Evolutionary conservation across 2,797 vertebrate species (phyloP), one percentile per base, ranked within the genome.

Genomic region (Poecile montanus): DNA sequence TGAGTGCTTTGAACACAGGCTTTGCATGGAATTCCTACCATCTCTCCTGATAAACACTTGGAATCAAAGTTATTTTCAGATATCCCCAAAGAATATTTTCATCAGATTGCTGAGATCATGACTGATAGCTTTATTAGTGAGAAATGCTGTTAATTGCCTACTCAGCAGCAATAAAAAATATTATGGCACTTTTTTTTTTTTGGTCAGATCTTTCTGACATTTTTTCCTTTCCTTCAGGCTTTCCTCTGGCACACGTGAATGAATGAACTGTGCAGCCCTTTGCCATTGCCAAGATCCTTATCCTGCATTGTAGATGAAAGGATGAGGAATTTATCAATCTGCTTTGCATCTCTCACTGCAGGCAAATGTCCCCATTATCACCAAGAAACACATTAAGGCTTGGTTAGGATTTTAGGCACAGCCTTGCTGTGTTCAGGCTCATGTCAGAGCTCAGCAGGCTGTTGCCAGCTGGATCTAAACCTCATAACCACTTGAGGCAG

Each of bases 21-120:
- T 95, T 91, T 91, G n/a, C 10, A 1, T 77, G 67, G 77, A 95
- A 91, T 96, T 90, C 56, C 61, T 92, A 51, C 57, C 16, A 40
- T 63, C 56, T 94, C 38, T 56, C 50, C 72, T 0, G 1, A 40
- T 94, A 97, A 93, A 93, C 51, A 47, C 58, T 80, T 82, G 58
- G 67, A 94, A 93, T 77, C 47, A 88, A 85, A 93, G 92, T 70
- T 93, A 67, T 93, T 96, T 96, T 95, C 81, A 86, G 85, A 90
- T 85, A 72, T 87, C 32, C 30, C 29, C 38, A 78, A 89, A 91
- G 34, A 91, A 85, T 79, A 80, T 85, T 94, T 84, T 70, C 32
- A 85, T 78, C 50, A 30, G 11, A 60, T 80, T 62, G 61, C 62
- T 71, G 40, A 74, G 51, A 81, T 84, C n/a, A 42, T 58, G 65